Base-by-base conservation (phyloP, 37 sponge, comb jelly and placozoan species). In the Eunapius fragilis region DNA sequence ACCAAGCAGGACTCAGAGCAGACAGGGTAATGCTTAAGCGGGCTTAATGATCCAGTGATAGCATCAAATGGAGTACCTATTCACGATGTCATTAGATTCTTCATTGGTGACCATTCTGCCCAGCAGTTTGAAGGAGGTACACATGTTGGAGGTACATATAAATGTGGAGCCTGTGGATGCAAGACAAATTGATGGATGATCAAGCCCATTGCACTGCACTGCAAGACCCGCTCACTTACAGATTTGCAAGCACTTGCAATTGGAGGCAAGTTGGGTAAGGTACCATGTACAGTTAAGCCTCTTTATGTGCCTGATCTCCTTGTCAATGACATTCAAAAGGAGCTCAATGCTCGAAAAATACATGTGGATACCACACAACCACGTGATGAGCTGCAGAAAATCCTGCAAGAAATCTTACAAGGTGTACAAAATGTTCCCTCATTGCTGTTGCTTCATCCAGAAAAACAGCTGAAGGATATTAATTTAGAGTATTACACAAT, bases 161-260 rank as follows among this genome's bases (percentile, higher is more conserved):
- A 41, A 41, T 41, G 41, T 41, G 41, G 41, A 41, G 41, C 41
- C 41, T 41, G 41, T 41, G 41, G 41, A 41, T 41, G 41, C 41
- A 41, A 41, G 41, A 41, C 41, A 41, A 41, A 6, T 41, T 41
- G 6, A 41, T 70, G 27, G 27, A 70, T 4, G 27, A n/a, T 70
- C 27, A n/a, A 27, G 71, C 71, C 71, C 71, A 28, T n/a, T 27
- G 3, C 27, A 27, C 71, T 70, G 71, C 70, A 81, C 24, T 36
- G 36, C 26, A 45, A 31, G 47, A 73, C 74, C 74, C n/a, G 83
- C 25, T 36, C 37, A 12, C 74, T 83, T 27, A 28, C 72, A 41
- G 83, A 83, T 28, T 19, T 83, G 22, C 74, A 73, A 24, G 10
- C 25, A 23, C 72, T 41, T 31, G 83, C 83, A 23, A 72, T 27